Evolutionary conservation across 2,888 invertebrate genomes (phyloP).

Genomic region (Lasioglossum vierecki): DNA sequence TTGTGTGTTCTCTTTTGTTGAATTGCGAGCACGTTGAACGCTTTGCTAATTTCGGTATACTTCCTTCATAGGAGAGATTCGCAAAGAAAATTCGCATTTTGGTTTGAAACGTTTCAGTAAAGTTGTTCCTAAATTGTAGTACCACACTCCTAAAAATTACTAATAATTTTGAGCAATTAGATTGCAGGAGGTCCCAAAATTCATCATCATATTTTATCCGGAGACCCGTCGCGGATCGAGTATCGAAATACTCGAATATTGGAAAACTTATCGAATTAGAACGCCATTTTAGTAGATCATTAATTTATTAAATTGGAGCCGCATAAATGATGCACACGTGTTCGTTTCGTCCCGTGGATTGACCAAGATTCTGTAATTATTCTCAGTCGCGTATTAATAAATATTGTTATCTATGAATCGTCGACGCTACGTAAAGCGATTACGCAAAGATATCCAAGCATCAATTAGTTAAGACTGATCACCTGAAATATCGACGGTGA

Average conservation of each 20-base stretch:
- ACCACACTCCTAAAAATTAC: neutral
- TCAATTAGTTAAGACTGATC: neutral
- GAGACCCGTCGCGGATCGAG: neutral
- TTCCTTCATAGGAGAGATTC: neutral
- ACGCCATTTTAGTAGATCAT: neutral
- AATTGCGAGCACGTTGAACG: neutral
- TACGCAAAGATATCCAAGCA: neutral
- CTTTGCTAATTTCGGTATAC: neutral
- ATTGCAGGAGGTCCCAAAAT: neutral
- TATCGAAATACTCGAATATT: neutral
- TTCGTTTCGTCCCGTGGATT: neutral
- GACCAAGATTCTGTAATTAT: neutral
- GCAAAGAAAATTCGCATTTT: no score
- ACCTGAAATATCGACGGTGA: neutral
- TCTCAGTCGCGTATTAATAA: constrained; percentile 12
- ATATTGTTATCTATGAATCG: neutral
- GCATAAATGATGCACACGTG: neutral
- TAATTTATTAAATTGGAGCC: neutral
- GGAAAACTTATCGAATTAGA: constrained; percentile 2
- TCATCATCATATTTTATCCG: neutral
- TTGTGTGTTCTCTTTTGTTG: neutral
- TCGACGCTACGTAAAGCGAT: neutral
- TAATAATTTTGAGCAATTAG: neutral
- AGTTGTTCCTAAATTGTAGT: no score
- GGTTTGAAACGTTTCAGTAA: no score